Evolutionary conservation across 2,113 vertebrate genomes (phyloP), one percentile per base, ranked within the genome.

Genomic region (Limanda limanda): DNA sequence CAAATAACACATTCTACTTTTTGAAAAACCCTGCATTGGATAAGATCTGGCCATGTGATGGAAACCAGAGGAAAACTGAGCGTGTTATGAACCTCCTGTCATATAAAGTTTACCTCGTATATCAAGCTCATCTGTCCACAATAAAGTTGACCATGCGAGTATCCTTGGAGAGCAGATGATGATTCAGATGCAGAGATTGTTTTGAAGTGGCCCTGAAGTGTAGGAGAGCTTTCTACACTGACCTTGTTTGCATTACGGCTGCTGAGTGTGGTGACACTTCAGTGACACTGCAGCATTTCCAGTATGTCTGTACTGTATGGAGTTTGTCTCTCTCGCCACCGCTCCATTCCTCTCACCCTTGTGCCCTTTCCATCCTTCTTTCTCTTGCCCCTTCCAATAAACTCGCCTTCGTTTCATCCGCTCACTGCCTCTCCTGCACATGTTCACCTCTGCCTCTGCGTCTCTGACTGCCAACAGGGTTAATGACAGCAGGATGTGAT

Each of bases 401-500:
- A 25, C 65, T 4, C n/a, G 25, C 55, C 40, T 51, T 74, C 7
- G 2, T 17, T 24, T 18, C 10, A 6, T 47, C 74, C 59, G 4
- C 18, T 17, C 25, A 1, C 37, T 45, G 54, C 21, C 55, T 20
- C 15, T 23, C 18, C 21, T 25, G 13, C 63, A 57, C 84, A 17
- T 27, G 61, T 54, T 31, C 68, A 24, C 63, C 47, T 61, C 42
- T 35, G 15, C 59, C 31, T 64, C 78, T 48, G 25, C 21, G 23
- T 77, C 20, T 77, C 58, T 65, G 72, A 56, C 71, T 31, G 77
- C 61, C 70, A 71, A 72, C 60, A 63, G 61, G 24, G 24, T 82
- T 88, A 78, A 54, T 84, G 63, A 35, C 88, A 54, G 81, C 54
- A 80, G 82, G 84, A 87, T 89, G 87, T 87, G 89, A 91, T 90